Conservation (phyloP, 30 jellyfish, hydroid and myxozoan species). For the Clytia hemisphaerica region DNA sequence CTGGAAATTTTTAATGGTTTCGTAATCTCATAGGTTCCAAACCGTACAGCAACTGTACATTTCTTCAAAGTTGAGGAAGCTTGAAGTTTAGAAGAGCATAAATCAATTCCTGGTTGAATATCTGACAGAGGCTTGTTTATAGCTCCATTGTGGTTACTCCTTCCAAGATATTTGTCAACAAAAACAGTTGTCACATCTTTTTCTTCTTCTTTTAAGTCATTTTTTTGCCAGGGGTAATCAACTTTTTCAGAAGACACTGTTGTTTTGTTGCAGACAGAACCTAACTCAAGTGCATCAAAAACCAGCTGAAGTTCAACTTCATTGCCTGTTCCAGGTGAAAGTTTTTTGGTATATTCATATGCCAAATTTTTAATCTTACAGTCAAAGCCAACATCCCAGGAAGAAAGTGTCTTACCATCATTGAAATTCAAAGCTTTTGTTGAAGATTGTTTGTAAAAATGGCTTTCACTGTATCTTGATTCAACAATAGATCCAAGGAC, state of each 20-base stretch:
- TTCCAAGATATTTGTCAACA: constrained; percentile 52
- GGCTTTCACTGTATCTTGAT: too few species aligned
- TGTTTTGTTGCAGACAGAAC: constrained; percentile 38
- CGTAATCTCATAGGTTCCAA: constrained; percentile 12
- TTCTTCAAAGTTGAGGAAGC: background rate
- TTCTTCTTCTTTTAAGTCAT: background rate
- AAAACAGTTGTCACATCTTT: constrained; percentile 18
- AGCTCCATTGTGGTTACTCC: constrained; percentile 31
- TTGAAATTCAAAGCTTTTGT: too few species aligned
- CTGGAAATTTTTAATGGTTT: constrained; percentile 14
- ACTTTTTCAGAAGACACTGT: constrained; percentile 18
- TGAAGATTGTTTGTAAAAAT: too few species aligned
- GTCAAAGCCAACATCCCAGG: constrained; percentile 67
- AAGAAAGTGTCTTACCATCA: too few species aligned
- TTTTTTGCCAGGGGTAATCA: background rate
- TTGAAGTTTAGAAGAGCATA: constrained; percentile 30
- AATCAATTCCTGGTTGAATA: constrained; percentile 52
- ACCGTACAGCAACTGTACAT: constrained; percentile 15
- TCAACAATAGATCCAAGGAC: too few species aligned
- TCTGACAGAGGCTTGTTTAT: constrained; percentile 45
- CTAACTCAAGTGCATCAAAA: constrained; percentile 71
- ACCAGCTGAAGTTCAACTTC: constrained; percentile 29
- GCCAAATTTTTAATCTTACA: constrained; percentile 76
- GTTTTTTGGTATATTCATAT: constrained; percentile 46
- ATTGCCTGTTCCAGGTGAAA: constrained; percentile 27